Conservation (phyloP, 1,140 invertebrate genomes). For the Phymastichus coffea region DNA sequence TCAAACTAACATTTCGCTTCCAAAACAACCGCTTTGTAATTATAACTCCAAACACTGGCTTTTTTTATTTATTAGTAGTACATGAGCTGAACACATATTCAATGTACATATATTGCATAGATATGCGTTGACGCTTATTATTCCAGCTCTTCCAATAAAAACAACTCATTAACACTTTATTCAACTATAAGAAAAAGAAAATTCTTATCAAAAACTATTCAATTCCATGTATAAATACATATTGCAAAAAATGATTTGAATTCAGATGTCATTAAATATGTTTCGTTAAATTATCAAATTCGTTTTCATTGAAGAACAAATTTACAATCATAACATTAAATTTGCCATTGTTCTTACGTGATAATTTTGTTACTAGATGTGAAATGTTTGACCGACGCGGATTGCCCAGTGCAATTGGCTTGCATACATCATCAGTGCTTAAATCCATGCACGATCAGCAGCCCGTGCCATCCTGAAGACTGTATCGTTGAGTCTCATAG, state of each 20-base stretch:
- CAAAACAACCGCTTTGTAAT: slow-evolving; percentile 10
- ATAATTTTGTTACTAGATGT: slow-evolving; percentile 62
- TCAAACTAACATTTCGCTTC: slow-evolving; percentile 15
- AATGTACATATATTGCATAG: neutral
- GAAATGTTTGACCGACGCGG: slow-evolving; percentile 67
- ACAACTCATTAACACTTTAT: neutral
- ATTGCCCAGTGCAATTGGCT: slow-evolving; percentile 73
- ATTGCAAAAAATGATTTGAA: too few relatives aligned
- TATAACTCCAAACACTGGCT: slow-evolving; percentile 7
- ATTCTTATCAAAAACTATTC: neutral
- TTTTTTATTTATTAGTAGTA: neutral
- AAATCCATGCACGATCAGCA: slow-evolving; percentile 70
- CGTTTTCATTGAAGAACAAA: too few relatives aligned
- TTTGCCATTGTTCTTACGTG: too few relatives aligned
- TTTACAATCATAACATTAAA: too few relatives aligned
- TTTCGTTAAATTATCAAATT: too few relatives aligned
- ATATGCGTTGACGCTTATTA: neutral
- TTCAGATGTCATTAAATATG: too few relatives aligned
- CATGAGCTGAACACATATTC: neutral
- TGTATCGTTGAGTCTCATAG: slow-evolving; percentile 78
- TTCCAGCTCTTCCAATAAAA: neutral
- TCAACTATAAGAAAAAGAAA: too few relatives aligned
- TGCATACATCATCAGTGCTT: slow-evolving; percentile 76
- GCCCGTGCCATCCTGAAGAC: slow-evolving; percentile 69
- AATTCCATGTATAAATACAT: neutral